These are phyloP conservation scores for Hirtodrosophila histrioides DNA, from an alignment of 2,888 invertebrate species.

Conservation along the genomic window DNA sequence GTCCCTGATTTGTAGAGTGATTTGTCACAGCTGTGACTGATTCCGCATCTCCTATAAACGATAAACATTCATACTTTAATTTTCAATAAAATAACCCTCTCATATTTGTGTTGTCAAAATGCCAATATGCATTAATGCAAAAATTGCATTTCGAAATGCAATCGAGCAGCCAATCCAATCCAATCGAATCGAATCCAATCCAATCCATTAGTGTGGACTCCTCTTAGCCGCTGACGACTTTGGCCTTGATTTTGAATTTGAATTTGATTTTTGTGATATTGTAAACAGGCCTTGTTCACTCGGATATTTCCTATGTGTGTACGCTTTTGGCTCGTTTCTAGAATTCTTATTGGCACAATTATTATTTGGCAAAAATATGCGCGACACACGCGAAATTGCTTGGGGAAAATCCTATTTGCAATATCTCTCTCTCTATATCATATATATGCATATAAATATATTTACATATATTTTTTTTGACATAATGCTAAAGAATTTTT, in stretches of 20 bases:
- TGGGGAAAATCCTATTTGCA: constrained; percentile 45
- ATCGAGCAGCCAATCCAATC: constrained; percentile 38
- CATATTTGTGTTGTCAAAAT: constrained; percentile 52
- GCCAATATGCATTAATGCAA: constrained; percentile 59
- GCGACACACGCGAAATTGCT: constrained; percentile 25
- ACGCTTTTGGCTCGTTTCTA: constrained; percentile 15
- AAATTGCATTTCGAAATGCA: constrained; percentile 59
- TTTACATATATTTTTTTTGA: constrained; percentile 26
- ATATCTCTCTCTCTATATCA: constrained; percentile 7
- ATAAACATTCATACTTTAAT: not conserved
- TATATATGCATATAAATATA: constrained; percentile 1
- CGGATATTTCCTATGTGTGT: not conserved
- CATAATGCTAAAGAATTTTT: constrained; percentile 52
- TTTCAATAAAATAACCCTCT: constrained; percentile 7
- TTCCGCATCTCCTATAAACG: too few species aligned
- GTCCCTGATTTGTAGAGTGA: too few species aligned
- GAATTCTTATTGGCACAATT: constrained; percentile 36
- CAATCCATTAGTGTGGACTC: constrained; percentile 60
- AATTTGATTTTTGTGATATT: constrained; percentile 27
- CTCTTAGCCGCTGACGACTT: constrained; percentile 50
- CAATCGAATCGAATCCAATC: constrained; percentile 26
- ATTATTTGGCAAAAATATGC: constrained; percentile 20
- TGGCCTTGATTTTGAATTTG: constrained; percentile 76
- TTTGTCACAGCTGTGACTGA: too few species aligned
- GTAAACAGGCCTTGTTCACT: constrained; percentile 26